Base-by-base conservation (phyloP, 2,888 invertebrate species). In the Xiphydria camelus region DNA sequence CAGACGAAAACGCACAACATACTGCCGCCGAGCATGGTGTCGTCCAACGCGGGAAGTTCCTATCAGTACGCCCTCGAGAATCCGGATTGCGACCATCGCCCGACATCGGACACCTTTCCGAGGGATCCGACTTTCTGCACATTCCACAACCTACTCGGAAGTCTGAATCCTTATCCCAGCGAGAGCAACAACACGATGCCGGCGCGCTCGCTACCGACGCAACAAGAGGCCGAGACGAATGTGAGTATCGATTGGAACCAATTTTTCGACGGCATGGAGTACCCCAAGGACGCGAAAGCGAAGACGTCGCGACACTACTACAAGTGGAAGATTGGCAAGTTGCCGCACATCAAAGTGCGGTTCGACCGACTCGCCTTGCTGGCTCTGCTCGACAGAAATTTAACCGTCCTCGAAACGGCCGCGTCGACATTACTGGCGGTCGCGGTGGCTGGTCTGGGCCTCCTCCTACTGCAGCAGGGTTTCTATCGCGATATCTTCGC, bases 401-500 rank as follows among this genome's bases (percentile, higher is more conserved):
- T 92, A 40, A 91, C 92, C 26, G 78, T 89, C 47, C 81, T 84
- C 55, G 94, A 95, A 74, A 90, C 91, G 6, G 76, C 91, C 22
- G 75, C 93, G 38, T 90, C 94, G 10, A 87, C 94, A 41, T 64
- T 91, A 19, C 78, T 99, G 49, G 94, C 95, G 1, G 83, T 91
- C 21, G 74, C 86, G 55, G 96, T 98, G 1, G 89, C 94, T 2
- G 82, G 90, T 35, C 79, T 97, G 39, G 95, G 96, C 1, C 88
- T 93, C 0, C 79, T 87, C 49, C 83, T 96, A 20, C 79, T 97
- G 4, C 88, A 89, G 66, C 81, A 87, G 33, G 88, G 89, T 36
- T 90, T 94, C 73, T 98, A 94, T 78, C 86, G 86, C 62, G 98
- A 99, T 73, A 83, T 97, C 41, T 89, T 88, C 64, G 91, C 96